Evolutionary conservation across 2,797 vertebrate species (phyloP), one percentile per base, ranked within the genome.

Genomic region (Ptychobarbus kaznakovi): DNA sequence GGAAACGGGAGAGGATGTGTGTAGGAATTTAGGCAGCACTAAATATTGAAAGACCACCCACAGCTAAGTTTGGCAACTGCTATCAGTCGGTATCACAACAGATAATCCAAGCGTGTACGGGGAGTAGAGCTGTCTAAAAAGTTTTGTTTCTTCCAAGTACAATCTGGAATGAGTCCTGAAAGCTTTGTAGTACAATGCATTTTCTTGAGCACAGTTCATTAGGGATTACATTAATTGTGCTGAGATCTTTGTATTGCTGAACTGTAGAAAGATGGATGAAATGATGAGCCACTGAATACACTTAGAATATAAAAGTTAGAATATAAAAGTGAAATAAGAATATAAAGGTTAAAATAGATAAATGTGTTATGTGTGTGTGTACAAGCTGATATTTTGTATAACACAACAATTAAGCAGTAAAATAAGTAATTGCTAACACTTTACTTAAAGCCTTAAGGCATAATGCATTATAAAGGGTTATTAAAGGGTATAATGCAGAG

Each of bases 21-120:
- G 86, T 61, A 93, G 77, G 81, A 86, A 91, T 90, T 84, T 90
- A 90, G 88, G 46, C 76, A 80, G 63, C 63, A 80, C 35, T 85
- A 85, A 89, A 82, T 83, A 85, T 77, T 77, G 63, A 83, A 70
- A 77, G 88, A 81, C 88, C 86, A 89, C 86, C 78, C 82, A 86
- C 84, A 72, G 68, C 49, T 46, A 22, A 22, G 72, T 83, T 42
- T 75, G 40, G 70, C 70, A 77, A 77, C 44, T 73, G 46, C 77
- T 72, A 46, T 83, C 73, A 78, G 78, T 84, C 8, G 3, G 58
- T 84, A 82, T 89, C 88, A 86, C 32, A 87, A 74, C 81, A 87
- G 81, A 73, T 80, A 84, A 56, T 69, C 66, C 51, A 63, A 78
- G 18, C 16, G 16, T 42, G 18, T 80, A 68, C 73, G 18, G 66